Conservation (phyloP, 2,797 vertebrate species). For the Dallia pectoralis region DNA sequence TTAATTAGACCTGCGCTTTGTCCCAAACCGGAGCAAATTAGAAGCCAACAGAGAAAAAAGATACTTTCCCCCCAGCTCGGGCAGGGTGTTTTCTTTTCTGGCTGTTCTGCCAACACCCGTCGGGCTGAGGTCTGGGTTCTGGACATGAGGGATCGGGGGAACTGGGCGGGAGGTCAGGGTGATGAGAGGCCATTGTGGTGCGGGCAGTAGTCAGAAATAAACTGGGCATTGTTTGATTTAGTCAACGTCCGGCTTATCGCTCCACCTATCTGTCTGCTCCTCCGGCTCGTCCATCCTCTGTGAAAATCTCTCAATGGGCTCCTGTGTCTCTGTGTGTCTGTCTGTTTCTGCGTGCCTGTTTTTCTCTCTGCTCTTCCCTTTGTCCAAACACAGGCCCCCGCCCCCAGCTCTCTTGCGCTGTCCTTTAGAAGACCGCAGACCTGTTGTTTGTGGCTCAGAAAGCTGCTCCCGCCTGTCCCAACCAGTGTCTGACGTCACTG, state of each 20-base stretch:
- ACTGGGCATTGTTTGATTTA: slow-evolving; percentile 70
- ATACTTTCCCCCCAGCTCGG: slow-evolving; percentile 31
- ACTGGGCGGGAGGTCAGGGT: slow-evolving; percentile 24
- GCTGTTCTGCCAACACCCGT: slow-evolving; percentile 59
- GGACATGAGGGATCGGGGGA: slow-evolving; percentile 5
- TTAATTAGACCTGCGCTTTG: slow-evolving; percentile 70
- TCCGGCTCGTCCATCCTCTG: slow-evolving; percentile 47
- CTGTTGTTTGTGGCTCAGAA: no score
- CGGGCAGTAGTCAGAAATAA: slow-evolving; percentile 71
- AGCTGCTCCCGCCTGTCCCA: no score
- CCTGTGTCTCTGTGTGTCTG: slow-evolving; percentile 4
- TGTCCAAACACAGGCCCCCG: no score
- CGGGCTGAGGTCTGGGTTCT: slow-evolving; percentile 44
- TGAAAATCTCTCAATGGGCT: slow-evolving; percentile 57
- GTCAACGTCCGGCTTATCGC: slow-evolving; percentile 67
- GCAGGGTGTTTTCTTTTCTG: slow-evolving; percentile 54
- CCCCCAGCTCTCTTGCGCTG: slow-evolving; percentile 18
- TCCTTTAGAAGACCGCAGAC: no score
- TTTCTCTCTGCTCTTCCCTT: slow-evolving; percentile 17
- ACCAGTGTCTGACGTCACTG: no score
- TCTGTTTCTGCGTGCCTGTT: neutral
- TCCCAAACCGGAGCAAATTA: slow-evolving; percentile 64
- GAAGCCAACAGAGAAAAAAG: slow-evolving; percentile 60
- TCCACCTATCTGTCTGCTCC: slow-evolving; percentile 68
- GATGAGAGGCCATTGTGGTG: slow-evolving; percentile 62